A percentile compares a stretch with the other conserved stretches of the same genome.
Evolutionary conservation across 2,888 invertebrate genomes (phyloP).

Genomic region (Nezara viridula): DNA sequence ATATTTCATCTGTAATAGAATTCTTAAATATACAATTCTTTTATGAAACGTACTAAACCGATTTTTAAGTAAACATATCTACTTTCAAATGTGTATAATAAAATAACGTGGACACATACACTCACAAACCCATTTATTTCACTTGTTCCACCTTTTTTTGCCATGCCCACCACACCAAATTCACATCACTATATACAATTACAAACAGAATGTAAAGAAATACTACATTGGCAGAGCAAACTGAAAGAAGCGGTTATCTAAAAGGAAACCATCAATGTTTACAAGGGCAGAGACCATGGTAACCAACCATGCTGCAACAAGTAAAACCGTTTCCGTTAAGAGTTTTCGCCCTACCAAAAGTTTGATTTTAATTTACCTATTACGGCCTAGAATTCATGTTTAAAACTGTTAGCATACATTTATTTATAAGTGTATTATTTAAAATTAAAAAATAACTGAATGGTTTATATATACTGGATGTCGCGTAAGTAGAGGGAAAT

Average conservation of each 20-base stretch:
- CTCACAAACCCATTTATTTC: conserved; percentile 65
- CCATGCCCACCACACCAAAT: conserved; percentile 54
- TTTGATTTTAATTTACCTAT: too few species aligned
- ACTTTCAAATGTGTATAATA: not conserved
- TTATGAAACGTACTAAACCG: not conserved
- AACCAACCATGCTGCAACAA: not conserved
- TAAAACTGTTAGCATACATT: too few species aligned
- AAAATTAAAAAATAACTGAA: too few species aligned
- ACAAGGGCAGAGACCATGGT: conserved; percentile 21
- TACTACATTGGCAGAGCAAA: not conserved
- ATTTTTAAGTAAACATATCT: not conserved
- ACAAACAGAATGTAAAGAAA: not conserved
- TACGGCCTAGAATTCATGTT: too few species aligned
- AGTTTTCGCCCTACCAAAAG: not conserved
- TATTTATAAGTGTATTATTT: too few species aligned
- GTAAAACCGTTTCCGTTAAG: not conserved
- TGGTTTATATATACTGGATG: too few species aligned
- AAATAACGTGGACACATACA: conserved; percentile 58
- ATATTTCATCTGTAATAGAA: not conserved
- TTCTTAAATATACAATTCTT: not conserved
- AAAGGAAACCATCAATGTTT: not conserved
- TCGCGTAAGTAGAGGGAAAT: too few species aligned
- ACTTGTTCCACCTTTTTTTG: conserved; percentile 64
- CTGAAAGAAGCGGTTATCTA: not conserved
- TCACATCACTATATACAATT: not conserved